These are phyloP conservation scores for Bombus cullumanus DNA, from an alignment of 1,140 invertebrate species.

Conservation along the genomic window DNA sequence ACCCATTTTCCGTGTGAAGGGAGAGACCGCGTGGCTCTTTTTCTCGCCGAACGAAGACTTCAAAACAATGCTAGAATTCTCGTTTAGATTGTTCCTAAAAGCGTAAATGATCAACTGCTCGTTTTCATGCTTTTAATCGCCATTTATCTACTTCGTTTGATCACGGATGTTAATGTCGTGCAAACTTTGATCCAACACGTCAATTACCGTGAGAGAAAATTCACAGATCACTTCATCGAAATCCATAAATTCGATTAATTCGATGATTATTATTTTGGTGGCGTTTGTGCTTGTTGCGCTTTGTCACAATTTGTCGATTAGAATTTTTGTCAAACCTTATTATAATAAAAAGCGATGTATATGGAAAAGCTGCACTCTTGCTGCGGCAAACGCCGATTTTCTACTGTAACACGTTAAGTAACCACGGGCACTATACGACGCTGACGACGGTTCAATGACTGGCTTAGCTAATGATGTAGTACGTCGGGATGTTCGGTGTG, in stretches of 20 bases:
- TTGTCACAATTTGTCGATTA: not conserved
- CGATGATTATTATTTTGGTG: not conserved
- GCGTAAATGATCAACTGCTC: slow-evolving; percentile 16
- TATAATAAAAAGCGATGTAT: not conserved
- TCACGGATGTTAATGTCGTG: slow-evolving; percentile 5
- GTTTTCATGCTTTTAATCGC: slow-evolving; percentile 18
- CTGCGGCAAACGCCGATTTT: slow-evolving; percentile 50
- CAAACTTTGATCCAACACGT: slow-evolving; percentile 13
- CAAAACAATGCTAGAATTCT: not conserved
- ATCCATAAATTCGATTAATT: slow-evolving; percentile 41
- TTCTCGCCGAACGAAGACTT: not conserved
- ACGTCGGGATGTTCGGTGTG: not conserved
- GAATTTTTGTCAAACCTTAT: slow-evolving; percentile 15
- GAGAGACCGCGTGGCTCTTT: not conserved
- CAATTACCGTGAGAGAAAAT: not conserved
- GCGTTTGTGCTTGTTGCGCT: not conserved
- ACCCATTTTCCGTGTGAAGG: slow-evolving; percentile 70
- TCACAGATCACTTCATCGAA: slow-evolving; percentile 7
- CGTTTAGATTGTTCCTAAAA: not conserved
- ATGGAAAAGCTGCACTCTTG: not conserved
- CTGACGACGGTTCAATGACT: slow-evolving; percentile 63
- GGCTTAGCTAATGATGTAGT: slow-evolving; percentile 19
- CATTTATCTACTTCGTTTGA: slow-evolving; percentile 8
- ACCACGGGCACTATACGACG: slow-evolving; percentile 14
- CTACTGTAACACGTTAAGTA: slow-evolving; percentile 57